phyloP scores from a whole-genome alignment of 2,113 vertebrate genomes.

The Egretta garzetta region DNA sequence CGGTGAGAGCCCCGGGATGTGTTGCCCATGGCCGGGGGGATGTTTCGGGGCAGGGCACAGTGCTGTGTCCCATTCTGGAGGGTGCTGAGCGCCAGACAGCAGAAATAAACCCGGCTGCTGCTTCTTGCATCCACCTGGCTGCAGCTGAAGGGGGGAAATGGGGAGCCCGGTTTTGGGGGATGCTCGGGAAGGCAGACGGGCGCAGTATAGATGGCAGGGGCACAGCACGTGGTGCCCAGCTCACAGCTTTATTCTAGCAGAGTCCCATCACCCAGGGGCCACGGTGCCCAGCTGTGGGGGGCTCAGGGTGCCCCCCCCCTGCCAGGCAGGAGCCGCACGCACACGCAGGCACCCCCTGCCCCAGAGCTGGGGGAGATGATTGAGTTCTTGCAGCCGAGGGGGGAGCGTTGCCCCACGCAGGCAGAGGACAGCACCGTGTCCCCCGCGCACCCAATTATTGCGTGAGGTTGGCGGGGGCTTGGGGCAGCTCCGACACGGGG shows the following conservation, averaged over 20 bases:
- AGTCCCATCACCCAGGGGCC: background rate
- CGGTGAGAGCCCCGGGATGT: background rate
- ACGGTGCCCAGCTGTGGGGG: background rate
- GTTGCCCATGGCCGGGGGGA: fast-evolving
- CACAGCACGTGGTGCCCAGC: background rate
- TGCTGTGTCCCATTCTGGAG: too few relatives aligned
- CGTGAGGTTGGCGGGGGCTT: background rate
- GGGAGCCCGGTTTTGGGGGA: background rate
- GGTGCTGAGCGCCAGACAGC: background rate
- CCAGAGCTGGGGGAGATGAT: background rate
- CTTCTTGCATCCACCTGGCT: background rate
- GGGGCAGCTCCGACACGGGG: background rate
- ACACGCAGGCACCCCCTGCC: background rate
- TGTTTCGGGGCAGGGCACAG: background rate
- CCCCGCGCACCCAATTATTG: background rate
- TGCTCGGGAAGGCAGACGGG: too few relatives aligned
- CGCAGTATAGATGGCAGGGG: fast-evolving
- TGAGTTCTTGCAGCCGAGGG: background rate
- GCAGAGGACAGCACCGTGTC: background rate
- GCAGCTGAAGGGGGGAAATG: fast-evolving
- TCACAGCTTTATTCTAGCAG: constrained; percentile 31
- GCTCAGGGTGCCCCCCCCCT: background rate
- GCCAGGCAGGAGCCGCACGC: background rate
- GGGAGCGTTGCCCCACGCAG: background rate
- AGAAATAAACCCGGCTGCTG: background rate